Evolutionary conservation across 2,888 invertebrate genomes (phyloP).

Genomic region (Phrixothrix hirtus): DNA sequence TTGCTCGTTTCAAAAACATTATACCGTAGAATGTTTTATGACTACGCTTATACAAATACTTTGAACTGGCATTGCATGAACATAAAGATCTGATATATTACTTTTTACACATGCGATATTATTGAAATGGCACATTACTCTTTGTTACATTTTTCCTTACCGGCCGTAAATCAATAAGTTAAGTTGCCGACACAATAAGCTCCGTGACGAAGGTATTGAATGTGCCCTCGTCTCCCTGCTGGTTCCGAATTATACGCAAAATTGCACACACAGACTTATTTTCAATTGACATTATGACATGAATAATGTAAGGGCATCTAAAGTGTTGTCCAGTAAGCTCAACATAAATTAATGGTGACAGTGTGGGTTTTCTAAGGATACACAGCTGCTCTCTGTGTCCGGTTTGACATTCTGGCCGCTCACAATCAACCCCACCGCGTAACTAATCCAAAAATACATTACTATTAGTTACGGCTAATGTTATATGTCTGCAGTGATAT

Average conservation of each 20-base stretch:
- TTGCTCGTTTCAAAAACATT: no score
- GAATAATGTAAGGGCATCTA: slow-evolving; percentile 42
- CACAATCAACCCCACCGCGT: slow-evolving; percentile 43
- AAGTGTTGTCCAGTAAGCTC: slow-evolving; percentile 34
- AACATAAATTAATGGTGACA: slow-evolving; percentile 39
- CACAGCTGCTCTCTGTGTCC: slow-evolving; percentile 43
- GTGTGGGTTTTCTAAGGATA: slow-evolving; percentile 24
- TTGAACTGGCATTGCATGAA: slow-evolving; percentile 1
- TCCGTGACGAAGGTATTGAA: slow-evolving; percentile 40
- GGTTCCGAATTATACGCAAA: slow-evolving; percentile 52
- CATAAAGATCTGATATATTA: slow-evolving; percentile 25
- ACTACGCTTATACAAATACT: no score
- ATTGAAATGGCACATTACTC: slow-evolving; percentile 41
- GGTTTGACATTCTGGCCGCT: slow-evolving; percentile 49
- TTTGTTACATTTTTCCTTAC: slow-evolving; percentile 40
- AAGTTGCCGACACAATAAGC: slow-evolving; percentile 37
- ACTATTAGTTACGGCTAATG: slow-evolving; percentile 55
- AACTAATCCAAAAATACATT: slow-evolving; percentile 55
- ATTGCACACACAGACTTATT: slow-evolving; percentile 51
- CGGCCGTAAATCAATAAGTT: slow-evolving; percentile 43
- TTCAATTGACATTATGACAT: slow-evolving; percentile 46
- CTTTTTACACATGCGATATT: slow-evolving; percentile 20
- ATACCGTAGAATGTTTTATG: no score
- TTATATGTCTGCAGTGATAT: slow-evolving; percentile 52
- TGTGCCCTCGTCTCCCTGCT: slow-evolving; percentile 39